Conservation (phyloP, 2,888 invertebrate species). For the Tenthredo notha region DNA sequence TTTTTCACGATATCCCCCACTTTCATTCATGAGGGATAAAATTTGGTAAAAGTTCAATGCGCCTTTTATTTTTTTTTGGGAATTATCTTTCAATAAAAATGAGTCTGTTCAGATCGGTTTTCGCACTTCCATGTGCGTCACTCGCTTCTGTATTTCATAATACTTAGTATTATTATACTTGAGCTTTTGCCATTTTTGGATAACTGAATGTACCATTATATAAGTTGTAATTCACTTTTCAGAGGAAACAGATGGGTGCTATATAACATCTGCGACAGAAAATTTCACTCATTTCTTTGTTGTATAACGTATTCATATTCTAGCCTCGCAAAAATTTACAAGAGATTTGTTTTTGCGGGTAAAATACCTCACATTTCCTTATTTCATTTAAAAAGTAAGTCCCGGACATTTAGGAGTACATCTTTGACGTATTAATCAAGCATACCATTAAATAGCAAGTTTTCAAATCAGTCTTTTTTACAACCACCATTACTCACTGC, state of each 20-base stretch:
- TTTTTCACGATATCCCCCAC: neutral
- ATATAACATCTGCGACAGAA: neutral
- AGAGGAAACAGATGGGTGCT: neutral
- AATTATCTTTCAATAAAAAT: neutral
- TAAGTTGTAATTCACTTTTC: constrained; percentile 8
- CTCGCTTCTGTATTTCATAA: neutral
- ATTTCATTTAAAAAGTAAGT: neutral
- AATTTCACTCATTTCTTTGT: neutral
- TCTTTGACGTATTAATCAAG: neutral
- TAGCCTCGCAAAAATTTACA: neutral
- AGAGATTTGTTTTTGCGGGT: neutral
- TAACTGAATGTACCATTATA: neutral
- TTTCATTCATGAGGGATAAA: neutral
- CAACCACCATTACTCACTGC: neutral
- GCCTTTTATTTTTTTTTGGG: neutral
- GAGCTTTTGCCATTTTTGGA: neutral
- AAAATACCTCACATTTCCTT: neutral
- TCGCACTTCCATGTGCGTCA: neutral
- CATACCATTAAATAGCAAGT: neutral
- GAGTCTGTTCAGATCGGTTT: neutral
- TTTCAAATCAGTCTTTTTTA: neutral
- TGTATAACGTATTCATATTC: neutral
- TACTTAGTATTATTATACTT: neutral
- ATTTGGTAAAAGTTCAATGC: neutral
- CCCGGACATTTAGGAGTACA: neutral